Percentiles rank a stretch among this genome's conserved stretches.
Evolutionary conservation across 2,797 vertebrate species (phyloP).

Genomic region (Vultur gryphus): DNA sequence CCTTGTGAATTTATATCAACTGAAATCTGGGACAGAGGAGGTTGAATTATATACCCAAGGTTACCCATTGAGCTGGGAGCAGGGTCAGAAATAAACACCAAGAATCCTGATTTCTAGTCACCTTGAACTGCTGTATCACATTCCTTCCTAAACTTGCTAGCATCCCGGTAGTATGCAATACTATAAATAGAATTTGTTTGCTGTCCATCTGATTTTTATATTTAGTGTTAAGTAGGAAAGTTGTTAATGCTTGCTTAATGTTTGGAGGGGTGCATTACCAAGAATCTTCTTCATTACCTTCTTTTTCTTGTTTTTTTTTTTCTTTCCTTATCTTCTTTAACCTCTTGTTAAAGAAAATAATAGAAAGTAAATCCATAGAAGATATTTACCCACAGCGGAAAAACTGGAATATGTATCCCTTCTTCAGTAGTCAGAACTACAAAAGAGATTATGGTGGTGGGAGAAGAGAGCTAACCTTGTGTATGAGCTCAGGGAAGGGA

Average conservation of each 20-base stretch:
- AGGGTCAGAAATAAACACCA: not conserved
- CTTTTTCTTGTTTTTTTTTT: not conserved
- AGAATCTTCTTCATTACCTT: not conserved
- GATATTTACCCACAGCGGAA: not conserved
- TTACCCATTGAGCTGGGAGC: not conserved
- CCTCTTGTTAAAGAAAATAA: not conserved
- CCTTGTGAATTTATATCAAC: not conserved
- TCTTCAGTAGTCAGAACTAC: not conserved
- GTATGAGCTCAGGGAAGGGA: not conserved
- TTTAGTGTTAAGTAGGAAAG: not conserved
- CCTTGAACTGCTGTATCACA: not conserved
- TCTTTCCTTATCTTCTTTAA: not conserved
- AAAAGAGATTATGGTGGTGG: not conserved
- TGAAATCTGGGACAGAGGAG: not conserved
- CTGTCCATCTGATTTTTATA: not conserved
- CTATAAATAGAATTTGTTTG: not conserved
- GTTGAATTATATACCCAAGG: not conserved
- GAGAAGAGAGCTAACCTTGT: not conserved
- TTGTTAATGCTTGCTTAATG: not conserved
- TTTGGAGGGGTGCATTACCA: not conserved
- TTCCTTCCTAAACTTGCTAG: not conserved
- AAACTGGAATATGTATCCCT: not conserved
- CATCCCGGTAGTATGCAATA: not conserved
- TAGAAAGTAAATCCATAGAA: not conserved
- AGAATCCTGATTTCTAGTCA: not conserved